Conservation (phyloP, 2,113 vertebrate species). For the Cairina moschata region DNA sequence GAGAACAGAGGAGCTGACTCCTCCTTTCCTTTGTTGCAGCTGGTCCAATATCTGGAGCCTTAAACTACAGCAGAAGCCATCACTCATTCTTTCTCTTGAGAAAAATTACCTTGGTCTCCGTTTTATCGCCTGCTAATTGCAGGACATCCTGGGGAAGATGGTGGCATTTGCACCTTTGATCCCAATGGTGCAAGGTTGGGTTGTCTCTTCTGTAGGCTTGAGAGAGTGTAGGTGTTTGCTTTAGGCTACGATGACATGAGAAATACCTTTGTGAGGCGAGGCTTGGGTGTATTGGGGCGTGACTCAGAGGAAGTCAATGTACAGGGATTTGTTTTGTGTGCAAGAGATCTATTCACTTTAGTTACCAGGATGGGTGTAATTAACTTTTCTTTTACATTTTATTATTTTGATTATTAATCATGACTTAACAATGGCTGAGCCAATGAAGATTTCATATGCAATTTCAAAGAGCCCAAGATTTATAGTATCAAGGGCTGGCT, state of each 20-base stretch:
- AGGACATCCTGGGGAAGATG: constrained; percentile 58
- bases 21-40: background rate
- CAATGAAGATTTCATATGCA: constrained; percentile 54
- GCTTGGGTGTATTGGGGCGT: constrained; percentile 77
- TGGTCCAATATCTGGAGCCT: background rate
- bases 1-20: background rate
- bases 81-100: background rate
- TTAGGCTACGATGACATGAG: constrained; percentile 73
- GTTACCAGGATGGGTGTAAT: constrained; percentile 75
- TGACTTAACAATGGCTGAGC: constrained; percentile 68
- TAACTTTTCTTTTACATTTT: constrained; percentile 58
- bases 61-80: background rate
- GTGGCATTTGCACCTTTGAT: constrained; percentile 29
- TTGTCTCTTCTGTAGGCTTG: constrained; percentile 20
- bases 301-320: constrained; percentile 75
- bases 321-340: constrained; percentile 74
- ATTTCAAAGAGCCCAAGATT: constrained; percentile 48
- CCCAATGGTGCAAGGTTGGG: background rate
- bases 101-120: constrained; percentile 13
- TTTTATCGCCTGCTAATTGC: constrained; percentile 37
- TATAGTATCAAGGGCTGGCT: background rate
- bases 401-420: constrained; percentile 77
- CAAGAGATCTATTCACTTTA: constrained; percentile 73
- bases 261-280: constrained; percentile 81
- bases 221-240: constrained; percentile 75